Evolutionary conservation across 2,888 invertebrate genomes (phyloP), one percentile per base, ranked within the genome.

Genomic region (Nudaria mundana): DNA sequence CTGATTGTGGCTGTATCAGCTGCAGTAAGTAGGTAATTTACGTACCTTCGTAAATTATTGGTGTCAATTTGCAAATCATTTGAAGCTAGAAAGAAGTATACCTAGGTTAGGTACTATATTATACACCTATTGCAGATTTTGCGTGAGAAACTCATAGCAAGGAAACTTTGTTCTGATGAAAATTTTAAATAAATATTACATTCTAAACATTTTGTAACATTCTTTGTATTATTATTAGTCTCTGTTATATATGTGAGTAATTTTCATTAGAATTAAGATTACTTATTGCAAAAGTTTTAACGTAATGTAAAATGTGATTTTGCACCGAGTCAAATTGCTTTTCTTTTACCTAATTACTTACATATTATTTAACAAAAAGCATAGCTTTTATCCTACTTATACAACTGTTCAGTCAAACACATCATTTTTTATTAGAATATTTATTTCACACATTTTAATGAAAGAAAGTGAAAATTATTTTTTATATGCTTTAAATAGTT

Each of bases 1-100:
- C 73, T 63, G 71, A 76, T 77, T 67, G 63, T 59, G 56, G 57
- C 34, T 36, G 49, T 44, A 46, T 54, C 56, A 59, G 54, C n/a
- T n/a, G n/a, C 59, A 34, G 12, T 34, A 12, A 45, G 30, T 32
- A 42, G n/a, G n/a, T n/a, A n/a, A n/a, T n/a, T n/a, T n/a, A n/a
- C n/a, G n/a, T n/a, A n/a, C n/a, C n/a, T n/a, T n/a, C 56, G 52
- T 40, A 53, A 59, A 58, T 58, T 56, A 54, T 51, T 54, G 44
- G 28, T 30, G 31, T 38, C 46, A 44, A 57, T 65, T 59, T 52
- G 50, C 37, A 48, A 54, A 54, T 43, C 20, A 55, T 63, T 52
- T 52, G 25, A 37, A 40, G 47, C n/a, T n/a, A n/a, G n/a, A n/a
- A n/a, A n/a, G n/a, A n/a, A n/a, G n/a, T n/a, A 56, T 18, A 42